Base-by-base conservation (phyloP, 2,888 invertebrate genomes). In the Notodonta ziczac region DNA sequence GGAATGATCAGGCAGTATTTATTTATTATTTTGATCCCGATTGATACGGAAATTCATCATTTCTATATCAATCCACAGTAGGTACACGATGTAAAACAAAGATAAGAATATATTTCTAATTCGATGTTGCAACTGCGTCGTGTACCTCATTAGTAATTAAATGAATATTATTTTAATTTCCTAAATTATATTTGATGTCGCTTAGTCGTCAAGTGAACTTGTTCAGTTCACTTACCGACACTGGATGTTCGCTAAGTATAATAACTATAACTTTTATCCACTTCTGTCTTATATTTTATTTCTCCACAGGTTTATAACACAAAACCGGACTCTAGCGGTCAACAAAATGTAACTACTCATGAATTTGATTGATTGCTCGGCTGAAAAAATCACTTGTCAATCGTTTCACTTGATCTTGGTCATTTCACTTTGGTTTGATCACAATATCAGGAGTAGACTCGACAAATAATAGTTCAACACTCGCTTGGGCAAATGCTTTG, bases 221-320 rank as follows among this genome's bases (percentile, higher is more conserved):
- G 16, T 60, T 65, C 60, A 58, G 68, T 87, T 90, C 86, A 86
- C 83, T 87, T 83, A 61, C 55, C 82, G 86, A 86, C 82, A 50
- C 70, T 85, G 76, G 73, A 80, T 85, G 81, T 87, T 80, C 76
- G 89, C 89, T 81, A 83, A 84, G 72, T 83, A 82, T 82, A 78
- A 84, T 24, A 77, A 76, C 73, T 76, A 73, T 76, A 70, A 73
- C 76, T 78, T 85, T 81, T 81, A 85, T 86, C 85, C 87, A 91
- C 87, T 88, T 90, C 91, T 93, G 86, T 90, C 88, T 91, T 90
- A 86, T 86, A 80, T 87, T 91, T 93, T 91, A 86, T 93, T 88
- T 92, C 88, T 93, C 89, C 92, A 87, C 94, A 94, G 94, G 94
- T 94, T 91, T 94, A 94, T 94, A 93, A 93, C 90, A 91, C 93